Conservation (phyloP, 2,113 vertebrate genomes). For the Grantiella picta region DNA sequence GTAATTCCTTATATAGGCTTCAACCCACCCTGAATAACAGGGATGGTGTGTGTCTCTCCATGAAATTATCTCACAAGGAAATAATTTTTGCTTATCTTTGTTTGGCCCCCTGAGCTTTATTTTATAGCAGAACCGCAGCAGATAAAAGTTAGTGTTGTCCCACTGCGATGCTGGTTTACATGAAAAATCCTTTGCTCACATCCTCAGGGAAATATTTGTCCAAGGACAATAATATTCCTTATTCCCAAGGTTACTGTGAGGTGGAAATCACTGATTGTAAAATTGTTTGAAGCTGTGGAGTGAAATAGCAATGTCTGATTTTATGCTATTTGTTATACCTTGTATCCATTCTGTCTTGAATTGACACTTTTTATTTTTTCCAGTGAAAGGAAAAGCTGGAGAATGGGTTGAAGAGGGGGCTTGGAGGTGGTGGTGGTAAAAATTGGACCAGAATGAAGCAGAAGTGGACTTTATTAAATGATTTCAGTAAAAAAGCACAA, state of each 20-base stretch:
- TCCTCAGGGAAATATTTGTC: background rate
- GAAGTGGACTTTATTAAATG: background rate
- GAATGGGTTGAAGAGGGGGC: background rate
- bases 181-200: background rate
- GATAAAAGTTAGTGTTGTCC: background rate
- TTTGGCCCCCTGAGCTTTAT: background rate
- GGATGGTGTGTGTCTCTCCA: background rate
- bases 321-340: background rate
- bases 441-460: background rate
- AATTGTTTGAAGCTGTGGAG: background rate
- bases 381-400: background rate
- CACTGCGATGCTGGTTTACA: background rate
- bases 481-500: background rate
- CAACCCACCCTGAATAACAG: background rate
- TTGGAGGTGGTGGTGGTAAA: background rate
- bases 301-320: background rate
- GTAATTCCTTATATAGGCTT: background rate
- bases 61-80: background rate
- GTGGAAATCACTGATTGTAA: background rate
- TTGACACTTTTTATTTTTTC: background rate
- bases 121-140: background rate
- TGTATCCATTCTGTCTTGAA: background rate
- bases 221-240: background rate
- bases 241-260: background rate
- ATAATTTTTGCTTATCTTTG: background rate